These are phyloP conservation scores for Etheostoma spectabile DNA, from an alignment of 2,113 vertebrate genomes.

Conservation along the genomic window DNA sequence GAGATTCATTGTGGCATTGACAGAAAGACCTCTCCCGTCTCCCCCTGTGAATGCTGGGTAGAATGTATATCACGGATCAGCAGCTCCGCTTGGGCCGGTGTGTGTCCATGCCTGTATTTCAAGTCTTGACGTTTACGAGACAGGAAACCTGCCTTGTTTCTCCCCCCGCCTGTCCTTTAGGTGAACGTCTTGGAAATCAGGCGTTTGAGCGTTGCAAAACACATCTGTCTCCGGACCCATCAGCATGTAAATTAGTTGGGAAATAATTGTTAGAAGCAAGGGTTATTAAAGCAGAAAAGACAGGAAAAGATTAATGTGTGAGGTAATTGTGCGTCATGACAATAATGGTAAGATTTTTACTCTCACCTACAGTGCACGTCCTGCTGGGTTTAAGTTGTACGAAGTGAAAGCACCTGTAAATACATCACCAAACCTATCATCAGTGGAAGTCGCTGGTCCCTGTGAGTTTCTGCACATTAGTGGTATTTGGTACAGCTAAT, in stretches of 20 bases:
- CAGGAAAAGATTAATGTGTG: conserved; percentile 24
- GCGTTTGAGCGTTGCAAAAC: conserved; percentile 14
- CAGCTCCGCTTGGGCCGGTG: conserved; percentile 41
- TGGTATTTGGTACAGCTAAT: neutral
- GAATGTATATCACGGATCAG: conserved; percentile 79
- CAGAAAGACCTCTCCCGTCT: conserved; percentile 79
- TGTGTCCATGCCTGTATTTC: conserved; percentile 60
- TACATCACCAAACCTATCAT: neutral
- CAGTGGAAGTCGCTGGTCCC: neutral
- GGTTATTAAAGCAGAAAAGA: conserved; percentile 31
- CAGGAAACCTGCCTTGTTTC: conserved; percentile 42
- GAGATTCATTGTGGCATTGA: conserved; percentile 78
- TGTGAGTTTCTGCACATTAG: neutral
- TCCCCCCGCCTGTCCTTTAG: conserved; percentile 27
- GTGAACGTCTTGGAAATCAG: conserved; percentile 24
- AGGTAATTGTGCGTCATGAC: conserved; percentile 17
- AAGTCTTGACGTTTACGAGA: conserved; percentile 63
- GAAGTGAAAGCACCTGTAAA: conserved; percentile 10
- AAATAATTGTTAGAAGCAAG: conserved; percentile 11
- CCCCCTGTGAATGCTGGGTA: conserved; percentile 61
- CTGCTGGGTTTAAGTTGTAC: neutral
- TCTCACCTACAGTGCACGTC: neutral
- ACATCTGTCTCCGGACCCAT: conserved; percentile 50
- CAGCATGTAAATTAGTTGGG: conserved; percentile 41
- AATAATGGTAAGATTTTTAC: conserved; percentile 10